Evolutionary conservation across 2,888 invertebrate species (phyloP).

Genomic region (Harmothoe impar): DNA sequence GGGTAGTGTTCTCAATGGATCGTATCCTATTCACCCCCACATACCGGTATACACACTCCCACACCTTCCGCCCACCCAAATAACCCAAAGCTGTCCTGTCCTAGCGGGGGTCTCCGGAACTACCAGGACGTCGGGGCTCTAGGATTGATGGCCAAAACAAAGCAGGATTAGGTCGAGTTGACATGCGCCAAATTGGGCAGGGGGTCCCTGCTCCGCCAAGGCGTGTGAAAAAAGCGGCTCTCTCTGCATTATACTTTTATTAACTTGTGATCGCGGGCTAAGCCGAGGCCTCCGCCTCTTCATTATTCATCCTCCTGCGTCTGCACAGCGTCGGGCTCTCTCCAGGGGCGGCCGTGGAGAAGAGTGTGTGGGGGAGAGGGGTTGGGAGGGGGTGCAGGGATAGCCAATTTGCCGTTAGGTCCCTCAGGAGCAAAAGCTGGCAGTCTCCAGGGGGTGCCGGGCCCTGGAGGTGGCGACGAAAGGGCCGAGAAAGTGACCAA

Average conservation of each 20-base stretch:
- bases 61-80: too few species aligned
- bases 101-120: background rate
- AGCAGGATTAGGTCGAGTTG: conserved; percentile 46
- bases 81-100: too few species aligned
- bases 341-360: background rate
- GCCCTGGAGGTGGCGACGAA: background rate
- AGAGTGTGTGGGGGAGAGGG: background rate
- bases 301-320: conserved; percentile 17
- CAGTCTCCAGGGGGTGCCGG: background rate
- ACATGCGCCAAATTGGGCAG: conserved; percentile 31
- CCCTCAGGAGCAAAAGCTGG: background rate
- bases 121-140: background rate
- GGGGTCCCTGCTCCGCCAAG: background rate
- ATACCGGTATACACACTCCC: too few species aligned
- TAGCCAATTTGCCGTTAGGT: conserved; percentile 11
- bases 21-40: too few species aligned
- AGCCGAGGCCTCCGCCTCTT: conserved; percentile 6
- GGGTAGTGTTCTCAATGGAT: too few species aligned
- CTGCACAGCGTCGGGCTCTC: background rate
- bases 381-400: background rate
- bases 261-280: conserved; percentile 44
- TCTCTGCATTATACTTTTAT: conserved; percentile 46
- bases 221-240: conserved; percentile 24
- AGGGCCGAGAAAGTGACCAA: background rate
- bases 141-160: conserved; percentile 36